These are phyloP conservation scores for Syrphus vitripennis DNA, from an alignment of 2,888 invertebrate genomes.

Conservation along the genomic window DNA sequence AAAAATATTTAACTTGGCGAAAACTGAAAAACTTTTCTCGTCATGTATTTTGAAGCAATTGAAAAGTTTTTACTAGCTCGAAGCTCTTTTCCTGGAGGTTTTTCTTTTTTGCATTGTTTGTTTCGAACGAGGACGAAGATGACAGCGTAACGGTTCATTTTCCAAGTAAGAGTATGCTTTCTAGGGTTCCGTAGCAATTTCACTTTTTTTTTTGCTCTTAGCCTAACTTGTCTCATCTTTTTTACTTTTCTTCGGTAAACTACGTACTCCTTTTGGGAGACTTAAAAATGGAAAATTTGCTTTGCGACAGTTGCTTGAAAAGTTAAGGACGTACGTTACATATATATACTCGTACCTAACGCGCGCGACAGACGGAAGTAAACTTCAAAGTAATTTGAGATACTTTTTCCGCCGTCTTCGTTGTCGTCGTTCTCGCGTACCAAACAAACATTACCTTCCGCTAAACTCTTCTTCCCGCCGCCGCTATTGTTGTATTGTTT, in stretches of 20 bases:
- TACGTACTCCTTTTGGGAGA: conserved; percentile 7
- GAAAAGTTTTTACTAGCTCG: conserved; percentile 59
- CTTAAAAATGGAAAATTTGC: conserved; percentile 47
- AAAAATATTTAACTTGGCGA: conserved; percentile 66
- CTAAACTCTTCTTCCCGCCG: background rate
- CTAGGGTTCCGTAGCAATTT: background rate
- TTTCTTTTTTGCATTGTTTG: background rate
- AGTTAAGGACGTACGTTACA: conserved; percentile 14
- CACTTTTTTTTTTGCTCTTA: background rate
- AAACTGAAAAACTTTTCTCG: conserved; percentile 70
- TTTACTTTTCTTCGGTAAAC: background rate
- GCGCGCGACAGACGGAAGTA: conserved; percentile 62
- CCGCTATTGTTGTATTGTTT: background rate
- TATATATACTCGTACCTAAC: too few relatives aligned
- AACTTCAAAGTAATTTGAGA: conserved; percentile 71
- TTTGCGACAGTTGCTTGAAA: conserved; percentile 63
- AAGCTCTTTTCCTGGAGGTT: conserved; percentile 19
- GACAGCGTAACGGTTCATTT: conserved; percentile 48
- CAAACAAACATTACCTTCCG: background rate
- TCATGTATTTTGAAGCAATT: conserved; percentile 71
- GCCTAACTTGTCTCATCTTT: conserved; percentile 26
- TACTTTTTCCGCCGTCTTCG: conserved; percentile 32
- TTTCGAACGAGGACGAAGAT: conserved; percentile 12
- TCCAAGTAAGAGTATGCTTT: conserved; percentile 50
- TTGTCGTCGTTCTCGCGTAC: background rate